Base-by-base conservation (phyloP, 92 coral and sea anemone species). In the Epizoanthus ramosus region DNA sequence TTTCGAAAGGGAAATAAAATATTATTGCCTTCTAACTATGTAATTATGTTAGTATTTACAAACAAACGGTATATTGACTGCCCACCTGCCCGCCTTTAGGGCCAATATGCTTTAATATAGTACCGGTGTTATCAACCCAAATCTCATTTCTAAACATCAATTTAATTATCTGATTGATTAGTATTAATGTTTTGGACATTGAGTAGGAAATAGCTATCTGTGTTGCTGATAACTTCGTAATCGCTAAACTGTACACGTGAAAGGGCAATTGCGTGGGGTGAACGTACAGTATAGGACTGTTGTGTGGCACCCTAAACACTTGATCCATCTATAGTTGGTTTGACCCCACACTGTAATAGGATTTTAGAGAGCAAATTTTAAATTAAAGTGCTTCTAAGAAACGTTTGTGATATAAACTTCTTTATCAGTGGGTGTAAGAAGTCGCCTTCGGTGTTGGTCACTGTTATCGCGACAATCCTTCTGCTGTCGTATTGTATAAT, bases 131-230 rank as follows among this genome's bases (percentile, higher is more conserved):
- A 63, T 47, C 69, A 67, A 85, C 47, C 81, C 35, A 56, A 72
- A 28, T 56, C 79, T 74, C 56, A 39, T 84, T 88, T 81, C 53
- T 58, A 73, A 84, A 74, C 80, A 24, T 68, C 59, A 80, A 63
- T 80, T 85, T 73, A 89, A 89, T 86, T 85, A 85, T 80, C 63
- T 76, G 68, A 39, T 50, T 80, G 64, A 89, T 89, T 85, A 89
- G 79, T 19, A 58, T 57, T 85, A 80, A 89, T 85, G 80, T 79
- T 50, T 74, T 71, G 79, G 79, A 72, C 54, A 85, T 81, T 68
- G 84, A 89, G 84, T 81, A 73, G 84, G 79, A 86, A 85, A 77
- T 76, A 57, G 28, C 33, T 14, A 76, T 83, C 22, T 41, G 72
- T 79, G 63, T 24, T 22, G 25, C 21, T 21, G 54, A 77, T 57